Percentiles rank a stretch among this genome's conserved stretches.
Evolutionary conservation across 2,113 vertebrate species (phyloP).

Genomic region (Silurus asotus): DNA sequence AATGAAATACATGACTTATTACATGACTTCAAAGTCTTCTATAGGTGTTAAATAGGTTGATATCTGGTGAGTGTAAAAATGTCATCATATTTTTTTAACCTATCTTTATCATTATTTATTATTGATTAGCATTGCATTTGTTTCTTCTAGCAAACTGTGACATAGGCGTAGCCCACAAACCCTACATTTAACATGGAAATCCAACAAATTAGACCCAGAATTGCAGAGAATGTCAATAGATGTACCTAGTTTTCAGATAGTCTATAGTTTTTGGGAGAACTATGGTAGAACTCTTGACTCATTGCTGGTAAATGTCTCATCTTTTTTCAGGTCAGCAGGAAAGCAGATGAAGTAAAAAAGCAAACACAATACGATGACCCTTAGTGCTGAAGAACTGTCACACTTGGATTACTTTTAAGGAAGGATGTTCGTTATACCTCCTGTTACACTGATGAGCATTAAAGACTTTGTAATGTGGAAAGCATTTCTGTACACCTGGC

Average conservation of each 20-base stretch:
- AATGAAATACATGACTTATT: background rate
- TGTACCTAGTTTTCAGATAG: background rate
- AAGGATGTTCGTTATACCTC: conserved; percentile 14
- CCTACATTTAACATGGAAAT: background rate
- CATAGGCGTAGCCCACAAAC: background rate
- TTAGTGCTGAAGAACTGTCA: background rate
- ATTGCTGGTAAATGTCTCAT: background rate
- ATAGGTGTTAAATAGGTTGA: background rate
- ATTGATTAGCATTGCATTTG: background rate
- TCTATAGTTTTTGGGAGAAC: background rate
- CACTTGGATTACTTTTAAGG: background rate
- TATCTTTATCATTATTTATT: background rate
- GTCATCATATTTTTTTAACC: background rate
- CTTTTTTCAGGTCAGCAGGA: background rate
- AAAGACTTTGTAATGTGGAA: conserved; percentile 32
- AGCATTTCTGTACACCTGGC: conserved; percentile 30
- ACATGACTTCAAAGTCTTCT: background rate
- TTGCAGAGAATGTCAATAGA: background rate
- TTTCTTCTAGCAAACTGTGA: background rate
- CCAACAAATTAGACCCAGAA: background rate
- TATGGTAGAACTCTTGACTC: background rate
- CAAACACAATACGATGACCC: background rate
- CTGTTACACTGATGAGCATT: conserved; percentile 23
- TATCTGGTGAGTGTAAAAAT: background rate
- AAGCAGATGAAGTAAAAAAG: background rate